Evolutionary conservation across 2,888 invertebrate genomes (phyloP).

Genomic region (Scaptomyza flava): DNA sequence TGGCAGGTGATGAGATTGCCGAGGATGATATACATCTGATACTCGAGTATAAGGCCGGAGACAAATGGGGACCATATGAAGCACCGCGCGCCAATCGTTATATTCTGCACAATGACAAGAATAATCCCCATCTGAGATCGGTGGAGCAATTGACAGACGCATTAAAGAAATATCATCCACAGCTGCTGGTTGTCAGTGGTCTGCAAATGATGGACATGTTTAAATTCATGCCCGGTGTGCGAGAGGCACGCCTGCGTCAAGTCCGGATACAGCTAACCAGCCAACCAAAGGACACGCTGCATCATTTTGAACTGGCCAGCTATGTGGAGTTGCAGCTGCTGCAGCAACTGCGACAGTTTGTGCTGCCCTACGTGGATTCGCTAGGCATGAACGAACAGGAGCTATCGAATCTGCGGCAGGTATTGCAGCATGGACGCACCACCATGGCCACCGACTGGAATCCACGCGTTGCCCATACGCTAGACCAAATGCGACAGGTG

Average conservation of each 20-base stretch:
- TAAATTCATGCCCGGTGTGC: constrained; percentile 85
- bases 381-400: constrained; percentile 96
- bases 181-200: constrained; percentile 92
- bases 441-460: constrained; percentile 91
- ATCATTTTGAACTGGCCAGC: constrained; percentile 95
- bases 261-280: constrained; percentile 88
- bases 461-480: constrained; percentile 91
- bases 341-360: constrained; percentile 87
- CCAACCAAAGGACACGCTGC: constrained; percentile 86
- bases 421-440: constrained; percentile 89
- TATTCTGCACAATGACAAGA: constrained; percentile 92
- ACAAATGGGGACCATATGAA: constrained; percentile 90
- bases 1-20: constrained; percentile 87
- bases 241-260: constrained; percentile 87
- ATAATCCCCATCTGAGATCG: constrained; percentile 90
- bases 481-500: constrained; percentile 92
- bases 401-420: constrained; percentile 90
- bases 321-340: constrained; percentile 90
- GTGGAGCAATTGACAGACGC: constrained; percentile 88
- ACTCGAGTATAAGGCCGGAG: constrained; percentile 91
- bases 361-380: constrained; percentile 91
- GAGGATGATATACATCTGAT: constrained; percentile 93
- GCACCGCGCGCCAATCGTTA: constrained; percentile 93
- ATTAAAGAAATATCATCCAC: constrained; percentile 87
- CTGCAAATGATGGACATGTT: constrained; percentile 95